Evolutionary conservation across 2,797 vertebrate genomes (phyloP).

Genomic region (Sebastes itinus): DNA sequence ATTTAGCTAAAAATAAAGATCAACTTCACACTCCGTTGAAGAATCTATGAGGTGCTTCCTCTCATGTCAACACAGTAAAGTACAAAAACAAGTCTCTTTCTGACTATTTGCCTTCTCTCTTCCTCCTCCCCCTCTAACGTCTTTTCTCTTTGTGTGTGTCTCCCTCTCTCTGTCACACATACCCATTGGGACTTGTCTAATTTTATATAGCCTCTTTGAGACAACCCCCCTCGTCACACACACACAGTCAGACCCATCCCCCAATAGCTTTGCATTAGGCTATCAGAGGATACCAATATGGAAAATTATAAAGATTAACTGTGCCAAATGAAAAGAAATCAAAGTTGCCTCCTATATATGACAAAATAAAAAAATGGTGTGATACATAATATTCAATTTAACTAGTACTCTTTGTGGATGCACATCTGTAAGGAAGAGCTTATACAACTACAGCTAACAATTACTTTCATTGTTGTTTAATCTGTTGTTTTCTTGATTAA

Average conservation of each 20-base stretch:
- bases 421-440: too few species aligned
- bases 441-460: too few species aligned
- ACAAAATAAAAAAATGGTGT: neutral
- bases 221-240: slow-evolving; percentile 20
- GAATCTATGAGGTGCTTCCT: slow-evolving; percentile 8
- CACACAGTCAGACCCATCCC: slow-evolving; percentile 18
- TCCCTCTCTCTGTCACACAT: slow-evolving; percentile 20
- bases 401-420: too few species aligned
- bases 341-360: neutral
- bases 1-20: neutral
- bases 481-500: too few species aligned
- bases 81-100: slow-evolving; percentile 10
- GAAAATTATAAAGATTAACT: neutral
- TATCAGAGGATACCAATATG: slow-evolving; percentile 1
- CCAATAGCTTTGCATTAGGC: slow-evolving; percentile 15
- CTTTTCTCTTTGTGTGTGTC: neutral
- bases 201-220: slow-evolving; percentile 38
- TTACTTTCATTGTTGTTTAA: too few species aligned
- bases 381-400: neutral
- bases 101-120: neutral
- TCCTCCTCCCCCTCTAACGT: neutral
- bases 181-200: slow-evolving; percentile 16
- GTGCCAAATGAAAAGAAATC: neutral
- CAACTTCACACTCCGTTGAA: neutral
- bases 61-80: neutral